Evolutionary conservation across 2,797 vertebrate genomes (phyloP).

Genomic region (Cichlasoma orientale): DNA sequence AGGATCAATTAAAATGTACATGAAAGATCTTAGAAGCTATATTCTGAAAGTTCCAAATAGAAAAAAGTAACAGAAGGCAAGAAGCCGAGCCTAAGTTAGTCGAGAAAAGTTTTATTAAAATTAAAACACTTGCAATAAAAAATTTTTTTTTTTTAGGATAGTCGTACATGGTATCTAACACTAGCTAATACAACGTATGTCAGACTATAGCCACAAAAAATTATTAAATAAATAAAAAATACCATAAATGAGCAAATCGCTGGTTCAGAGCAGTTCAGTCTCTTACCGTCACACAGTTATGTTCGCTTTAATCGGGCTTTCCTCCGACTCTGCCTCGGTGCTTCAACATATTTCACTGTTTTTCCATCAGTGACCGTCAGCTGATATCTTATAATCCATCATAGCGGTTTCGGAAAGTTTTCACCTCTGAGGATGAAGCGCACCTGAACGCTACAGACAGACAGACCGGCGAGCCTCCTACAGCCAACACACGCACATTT

Average conservation of each 20-base stretch:
- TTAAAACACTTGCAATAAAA: background rate
- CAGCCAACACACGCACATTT: background rate
- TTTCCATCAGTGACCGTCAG: background rate
- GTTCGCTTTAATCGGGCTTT: conserved; percentile 8
- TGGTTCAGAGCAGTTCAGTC: too few species aligned
- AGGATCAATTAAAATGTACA: background rate
- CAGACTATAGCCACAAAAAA: background rate
- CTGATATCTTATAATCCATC: conserved; percentile 40
- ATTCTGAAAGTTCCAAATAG: background rate
- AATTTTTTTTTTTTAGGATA: too few species aligned
- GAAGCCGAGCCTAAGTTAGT: background rate
- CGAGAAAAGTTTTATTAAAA: background rate
- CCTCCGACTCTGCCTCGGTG: background rate
- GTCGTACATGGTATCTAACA: background rate
- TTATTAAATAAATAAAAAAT: too few species aligned
- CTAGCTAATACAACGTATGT: background rate
- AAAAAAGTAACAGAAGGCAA: background rate
- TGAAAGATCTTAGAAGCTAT: background rate
- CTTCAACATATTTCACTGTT: background rate
- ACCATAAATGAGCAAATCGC: too few species aligned
- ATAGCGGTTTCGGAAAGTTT: conserved; percentile 2
- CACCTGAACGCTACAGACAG: conserved; percentile 48
- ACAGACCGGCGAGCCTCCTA: background rate
- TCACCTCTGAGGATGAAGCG: conserved; percentile 28
- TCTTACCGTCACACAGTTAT: conserved; percentile 49